Evolutionary conservation across 2,113 vertebrate species (phyloP), one percentile per base, ranked within the genome.

Genomic region (Vireo altiloquus): DNA sequence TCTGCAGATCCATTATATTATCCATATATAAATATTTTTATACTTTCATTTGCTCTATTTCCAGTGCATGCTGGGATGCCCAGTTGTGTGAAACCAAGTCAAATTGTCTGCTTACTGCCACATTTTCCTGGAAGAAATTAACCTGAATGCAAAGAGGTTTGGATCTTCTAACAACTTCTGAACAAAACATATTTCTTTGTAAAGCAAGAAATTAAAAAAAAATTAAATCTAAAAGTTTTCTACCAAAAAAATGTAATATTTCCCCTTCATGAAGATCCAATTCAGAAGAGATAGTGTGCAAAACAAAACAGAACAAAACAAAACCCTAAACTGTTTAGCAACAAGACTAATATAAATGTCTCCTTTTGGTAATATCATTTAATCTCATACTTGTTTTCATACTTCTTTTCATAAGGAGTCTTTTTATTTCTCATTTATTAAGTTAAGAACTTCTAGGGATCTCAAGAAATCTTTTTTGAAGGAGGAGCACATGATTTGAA

Each of bases 41-140:
- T 92, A 97, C 68, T 91, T 97, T 97, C 87, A 97, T 97, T 98
- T 98, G 33, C 54, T 93, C 39, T 98, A 93, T 96, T 96, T 81
- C 89, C 91, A 93, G 64, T 89, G 89, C 83, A 89, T 91, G 54
- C 79, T 97, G 79, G 74, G 59, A 91, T 97, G 90, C 39, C 91
- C 96, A 97, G 87, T 90, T 96, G 92, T 96, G 93, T 97, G 95
- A 97, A 97, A 98, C 94, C 94, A 98, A 98, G 97, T 96, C 81
- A 94, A 96, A 97, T 98, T 98, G 98, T 98, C 97, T 97, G 95
- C 97, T 98, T 97, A 72, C 39, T 94, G 61, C 39, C 57, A 95
- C 63, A 82, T 46, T 95, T 68, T 96, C 68, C 57, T 63, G 53
- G 39, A 90, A 49, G 37, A 95, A 96, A 95, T 84, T 28, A 96